phyloP scores from a whole-genome alignment of 2,888 invertebrate genomes.

The Tipula confusa region DNA sequence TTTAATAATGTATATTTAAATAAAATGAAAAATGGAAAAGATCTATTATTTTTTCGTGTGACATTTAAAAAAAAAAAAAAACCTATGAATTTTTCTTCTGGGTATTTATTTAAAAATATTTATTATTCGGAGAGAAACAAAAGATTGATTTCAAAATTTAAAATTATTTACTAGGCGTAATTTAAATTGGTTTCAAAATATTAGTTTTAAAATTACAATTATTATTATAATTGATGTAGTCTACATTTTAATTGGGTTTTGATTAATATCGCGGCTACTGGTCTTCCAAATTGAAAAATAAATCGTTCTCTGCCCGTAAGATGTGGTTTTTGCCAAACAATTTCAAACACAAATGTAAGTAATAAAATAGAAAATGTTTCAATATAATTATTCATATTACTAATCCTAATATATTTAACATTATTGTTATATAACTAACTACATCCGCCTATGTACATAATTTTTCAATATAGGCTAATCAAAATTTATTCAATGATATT shows the following conservation, averaged over 20 bases:
- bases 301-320: no score
- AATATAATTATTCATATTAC: no score
- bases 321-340: no score
- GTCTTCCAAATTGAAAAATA: no score
- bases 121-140: slow-evolving; percentile 12
- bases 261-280: no score
- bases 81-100: not conserved
- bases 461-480: no score
- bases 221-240: not conserved
- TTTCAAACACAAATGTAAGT: no score
- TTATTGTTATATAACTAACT: no score
- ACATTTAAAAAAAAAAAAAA: not conserved
- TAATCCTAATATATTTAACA: no score
- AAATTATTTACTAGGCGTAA: not conserved
- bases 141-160: slow-evolving; percentile 13
- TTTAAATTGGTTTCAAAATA: not conserved
- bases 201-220: not conserved
- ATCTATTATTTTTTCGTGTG: slow-evolving; percentile 3
- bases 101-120: not conserved
- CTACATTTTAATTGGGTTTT: not conserved
- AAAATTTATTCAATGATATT: no score
- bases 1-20: slow-evolving; percentile 34
- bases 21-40: slow-evolving; percentile 37
- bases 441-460: no score
- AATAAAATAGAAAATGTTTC: no score